phyloP scores from a whole-genome alignment of 2,888 invertebrate species.

The Limenitis camilla region DNA sequence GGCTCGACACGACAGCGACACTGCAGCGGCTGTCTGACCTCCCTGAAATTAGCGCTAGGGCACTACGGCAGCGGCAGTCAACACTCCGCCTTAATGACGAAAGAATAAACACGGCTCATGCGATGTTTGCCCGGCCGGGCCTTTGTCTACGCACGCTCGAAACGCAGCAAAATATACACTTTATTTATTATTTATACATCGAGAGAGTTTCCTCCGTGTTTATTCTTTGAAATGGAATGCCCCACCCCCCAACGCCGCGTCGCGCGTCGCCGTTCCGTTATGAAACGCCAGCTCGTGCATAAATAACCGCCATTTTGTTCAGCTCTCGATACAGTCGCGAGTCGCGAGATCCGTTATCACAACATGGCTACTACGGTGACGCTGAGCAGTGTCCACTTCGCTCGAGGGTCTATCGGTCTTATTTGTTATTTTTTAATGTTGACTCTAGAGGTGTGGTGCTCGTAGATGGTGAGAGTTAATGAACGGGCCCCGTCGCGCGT shows the following conservation, averaged over 20 bases:
- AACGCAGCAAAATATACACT: conserved; percentile 61
- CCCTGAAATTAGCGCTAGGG: conserved; percentile 61
- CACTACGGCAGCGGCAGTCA: conserved; percentile 44
- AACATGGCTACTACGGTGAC: conserved; percentile 42
- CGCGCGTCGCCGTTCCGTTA: conserved; percentile 41
- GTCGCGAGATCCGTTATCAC: conserved; percentile 46
- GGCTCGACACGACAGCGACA: too few relatives aligned
- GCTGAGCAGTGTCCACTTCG: conserved; percentile 31
- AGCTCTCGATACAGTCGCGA: conserved; percentile 29
- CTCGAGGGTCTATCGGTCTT: conserved; percentile 40
- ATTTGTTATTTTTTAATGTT: conserved; percentile 50
- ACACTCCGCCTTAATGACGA: conserved; percentile 68
- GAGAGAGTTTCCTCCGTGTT: conserved; percentile 63
- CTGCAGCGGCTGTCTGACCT: conserved; percentile 35
- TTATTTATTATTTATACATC: conserved; percentile 70
- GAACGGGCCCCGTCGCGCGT: conserved; percentile 53
- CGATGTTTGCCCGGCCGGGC: conserved; percentile 50
- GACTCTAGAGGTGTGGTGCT: conserved; percentile 35
- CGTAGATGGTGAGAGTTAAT: conserved; percentile 61
- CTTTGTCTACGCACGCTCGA: conserved; percentile 64
- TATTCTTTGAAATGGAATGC: conserved; percentile 67
- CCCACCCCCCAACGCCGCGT: conserved; percentile 33
- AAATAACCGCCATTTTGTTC: conserved; percentile 51
- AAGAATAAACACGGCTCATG: conserved; percentile 57
- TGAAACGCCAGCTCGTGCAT: conserved; percentile 37